Percentiles rank a stretch among this genome's conserved stretches.
phyloP scores from a whole-genome alignment of 1,140 invertebrate species.

The Zaprionus gabonicus region DNA sequence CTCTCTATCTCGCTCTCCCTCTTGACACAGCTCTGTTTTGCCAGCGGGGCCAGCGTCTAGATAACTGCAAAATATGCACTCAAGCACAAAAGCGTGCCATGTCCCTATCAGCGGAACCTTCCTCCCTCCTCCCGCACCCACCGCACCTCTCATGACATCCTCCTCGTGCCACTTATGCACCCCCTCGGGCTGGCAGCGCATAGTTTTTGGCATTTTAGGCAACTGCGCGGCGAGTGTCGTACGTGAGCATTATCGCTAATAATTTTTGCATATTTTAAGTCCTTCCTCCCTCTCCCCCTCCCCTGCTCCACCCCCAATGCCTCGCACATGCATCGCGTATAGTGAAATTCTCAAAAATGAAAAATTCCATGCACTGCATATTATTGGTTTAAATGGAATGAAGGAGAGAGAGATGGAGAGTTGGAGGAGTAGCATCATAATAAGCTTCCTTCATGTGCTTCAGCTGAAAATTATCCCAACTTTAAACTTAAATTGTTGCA shows the following conservation, averaged over 20 bases:
- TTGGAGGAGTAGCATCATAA: neutral
- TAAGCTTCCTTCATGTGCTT: neutral
- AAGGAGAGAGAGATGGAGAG: neutral
- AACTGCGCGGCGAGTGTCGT: slow-evolving; percentile 67
- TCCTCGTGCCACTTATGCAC: neutral
- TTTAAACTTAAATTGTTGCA: slow-evolving; percentile 12
- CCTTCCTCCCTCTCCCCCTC: neutral
- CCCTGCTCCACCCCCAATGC: slow-evolving; percentile 25
- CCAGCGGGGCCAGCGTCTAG: slow-evolving; percentile 57
- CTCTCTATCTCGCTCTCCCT: neutral
- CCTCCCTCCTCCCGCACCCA: neutral
- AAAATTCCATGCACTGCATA: slow-evolving; percentile 50
- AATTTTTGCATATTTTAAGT: slow-evolving; percentile 79
- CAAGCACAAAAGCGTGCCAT: slow-evolving; percentile 79
- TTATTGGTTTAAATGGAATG: slow-evolving; percentile 48
- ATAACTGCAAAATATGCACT: slow-evolving; percentile 83
- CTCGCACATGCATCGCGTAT: slow-evolving; percentile 33
- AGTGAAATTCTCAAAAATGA: slow-evolving; percentile 58
- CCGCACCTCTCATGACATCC: neutral
- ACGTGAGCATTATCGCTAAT: slow-evolving; percentile 84
- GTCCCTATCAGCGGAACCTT: slow-evolving; percentile 45
- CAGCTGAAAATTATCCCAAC: slow-evolving; percentile 11
- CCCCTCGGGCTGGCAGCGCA: slow-evolving; percentile 11
- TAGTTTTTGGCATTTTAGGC: slow-evolving; percentile 55
- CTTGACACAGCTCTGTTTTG: slow-evolving; percentile 20